Base-by-base conservation (phyloP, 2,888 invertebrate genomes). In the Tenthredo notha region DNA sequence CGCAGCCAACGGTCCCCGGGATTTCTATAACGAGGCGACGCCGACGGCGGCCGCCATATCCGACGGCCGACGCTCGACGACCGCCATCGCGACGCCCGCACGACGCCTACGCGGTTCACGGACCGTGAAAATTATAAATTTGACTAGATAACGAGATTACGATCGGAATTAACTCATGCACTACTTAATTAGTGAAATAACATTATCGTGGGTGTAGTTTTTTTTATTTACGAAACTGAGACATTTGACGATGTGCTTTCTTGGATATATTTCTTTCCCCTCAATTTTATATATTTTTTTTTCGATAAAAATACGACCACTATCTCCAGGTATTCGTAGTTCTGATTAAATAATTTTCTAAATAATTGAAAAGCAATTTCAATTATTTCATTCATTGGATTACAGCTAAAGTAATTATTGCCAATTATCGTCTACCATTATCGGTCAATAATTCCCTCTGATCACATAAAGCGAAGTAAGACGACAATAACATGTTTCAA, bases 1-100 rank as follows among this genome's bases (percentile, higher is more conserved):
- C 88, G 87, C 88, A 21, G 37, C 88, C 88, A 89, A 89, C 87
- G 88, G 87, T 87, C 85, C 87, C 87, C 86, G 85, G 87, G 85
- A 87, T 86, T 86, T 86, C 87, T 87, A 86, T 88, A 88, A 89
- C 89, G 88, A 88, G 88, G 85, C 86, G 82, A 75, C 84, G 80
- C 83, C 86, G 87, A 86, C 86, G 37, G 54, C 7, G 40, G 82
- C 85, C 88, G 91, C 88, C 85, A 85, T 85, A 40, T 78, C 85
- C 85, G 85, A 85, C 85, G 85, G 85, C 85, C 80, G 80, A 80
- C 85, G 72, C 80, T 84, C 70, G 65, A 37, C 82, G 72, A 67
- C 85, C 85, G 85, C 85, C 85, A 85, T 85, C 85, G 85, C 85
- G 85, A 58, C 82, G 85, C 85, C 72, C 80, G 15, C 54, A n/a